These are phyloP conservation scores for Nibea coibor DNA, from an alignment of 2,113 vertebrate genomes.

Conservation along the genomic window DNA sequence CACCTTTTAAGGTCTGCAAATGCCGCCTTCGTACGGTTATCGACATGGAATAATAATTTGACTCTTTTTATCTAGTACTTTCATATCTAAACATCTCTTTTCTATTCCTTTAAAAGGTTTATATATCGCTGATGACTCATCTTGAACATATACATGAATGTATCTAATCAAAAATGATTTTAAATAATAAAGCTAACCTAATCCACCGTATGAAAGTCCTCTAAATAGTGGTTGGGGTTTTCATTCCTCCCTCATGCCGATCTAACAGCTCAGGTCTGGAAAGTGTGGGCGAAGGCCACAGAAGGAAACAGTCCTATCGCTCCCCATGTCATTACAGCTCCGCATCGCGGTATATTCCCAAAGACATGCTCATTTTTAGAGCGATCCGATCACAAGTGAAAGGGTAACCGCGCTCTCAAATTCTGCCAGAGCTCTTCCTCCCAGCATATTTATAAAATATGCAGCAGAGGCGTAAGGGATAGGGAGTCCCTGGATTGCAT, in stretches of 20 bases:
- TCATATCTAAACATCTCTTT: background rate
- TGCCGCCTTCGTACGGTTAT: background rate
- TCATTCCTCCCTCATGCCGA: background rate
- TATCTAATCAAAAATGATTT: background rate
- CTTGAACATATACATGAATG: background rate
- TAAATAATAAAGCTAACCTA: background rate
- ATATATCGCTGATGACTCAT: background rate
- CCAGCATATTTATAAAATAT: background rate
- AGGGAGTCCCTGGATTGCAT: background rate
- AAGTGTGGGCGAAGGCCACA: background rate
- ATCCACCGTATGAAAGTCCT: background rate
- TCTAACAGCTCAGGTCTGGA: background rate
- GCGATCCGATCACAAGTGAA: background rate
- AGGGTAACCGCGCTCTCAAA: background rate
- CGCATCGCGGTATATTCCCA: background rate
- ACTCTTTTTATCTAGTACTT: background rate
- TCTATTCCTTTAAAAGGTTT: background rate
- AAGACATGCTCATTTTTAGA: background rate
- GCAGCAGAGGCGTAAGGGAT: background rate
- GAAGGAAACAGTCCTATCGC: background rate
- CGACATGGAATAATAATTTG: background rate
- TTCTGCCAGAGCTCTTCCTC: background rate
- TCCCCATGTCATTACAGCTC: background rate
- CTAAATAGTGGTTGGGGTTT: background rate
- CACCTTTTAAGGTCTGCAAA: background rate